Evolutionary conservation across 2,888 invertebrate species (phyloP).

Genomic region (Drosophila cognata): DNA sequence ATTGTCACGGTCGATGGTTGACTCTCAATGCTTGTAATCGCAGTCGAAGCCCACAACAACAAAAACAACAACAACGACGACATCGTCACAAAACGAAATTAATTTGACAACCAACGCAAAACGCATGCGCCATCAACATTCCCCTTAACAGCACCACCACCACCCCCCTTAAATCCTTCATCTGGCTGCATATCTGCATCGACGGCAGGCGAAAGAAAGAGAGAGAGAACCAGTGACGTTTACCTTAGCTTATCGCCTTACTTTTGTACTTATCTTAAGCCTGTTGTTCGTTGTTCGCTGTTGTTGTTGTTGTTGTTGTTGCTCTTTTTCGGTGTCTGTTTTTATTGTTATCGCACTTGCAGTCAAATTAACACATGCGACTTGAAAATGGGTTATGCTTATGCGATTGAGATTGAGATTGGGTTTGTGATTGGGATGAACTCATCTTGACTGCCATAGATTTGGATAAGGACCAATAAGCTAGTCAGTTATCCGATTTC

Average conservation of each 20-base stretch:
- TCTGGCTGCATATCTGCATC: slow-evolving; percentile 19
- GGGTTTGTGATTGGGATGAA: slow-evolving; percentile 19
- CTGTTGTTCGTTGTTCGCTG: slow-evolving; percentile 52
- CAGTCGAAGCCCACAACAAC: slow-evolving; percentile 23
- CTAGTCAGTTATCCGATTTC: not conserved
- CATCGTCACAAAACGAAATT: slow-evolving; percentile 72
- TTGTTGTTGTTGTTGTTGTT: slow-evolving; percentile 1
- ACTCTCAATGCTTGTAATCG: slow-evolving; percentile 30
- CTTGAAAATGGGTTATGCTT: slow-evolving; percentile 67
- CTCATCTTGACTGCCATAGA: slow-evolving; percentile 41
- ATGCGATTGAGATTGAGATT: slow-evolving; percentile 25
- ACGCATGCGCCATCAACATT: slow-evolving; percentile 74
- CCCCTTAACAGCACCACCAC: slow-evolving; percentile 1
- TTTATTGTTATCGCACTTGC: slow-evolving; percentile 69
- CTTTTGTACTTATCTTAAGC: slow-evolving; percentile 73
- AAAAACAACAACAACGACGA: slow-evolving; percentile 33
- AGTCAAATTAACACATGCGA: slow-evolving; percentile 74
- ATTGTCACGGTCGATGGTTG: slow-evolving; percentile 59
- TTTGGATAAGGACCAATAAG: not conserved
- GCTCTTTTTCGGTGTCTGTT: slow-evolving; percentile 15
- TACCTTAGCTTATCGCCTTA: slow-evolving; percentile 67
- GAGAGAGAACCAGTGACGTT: slow-evolving; percentile 57
- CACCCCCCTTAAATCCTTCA: not conserved
- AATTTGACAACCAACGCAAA: slow-evolving; percentile 80
- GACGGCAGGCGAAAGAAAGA: slow-evolving; percentile 27